Conservation (phyloP, 2,113 vertebrate species). For the Girardinichthys multiradiatus region DNA sequence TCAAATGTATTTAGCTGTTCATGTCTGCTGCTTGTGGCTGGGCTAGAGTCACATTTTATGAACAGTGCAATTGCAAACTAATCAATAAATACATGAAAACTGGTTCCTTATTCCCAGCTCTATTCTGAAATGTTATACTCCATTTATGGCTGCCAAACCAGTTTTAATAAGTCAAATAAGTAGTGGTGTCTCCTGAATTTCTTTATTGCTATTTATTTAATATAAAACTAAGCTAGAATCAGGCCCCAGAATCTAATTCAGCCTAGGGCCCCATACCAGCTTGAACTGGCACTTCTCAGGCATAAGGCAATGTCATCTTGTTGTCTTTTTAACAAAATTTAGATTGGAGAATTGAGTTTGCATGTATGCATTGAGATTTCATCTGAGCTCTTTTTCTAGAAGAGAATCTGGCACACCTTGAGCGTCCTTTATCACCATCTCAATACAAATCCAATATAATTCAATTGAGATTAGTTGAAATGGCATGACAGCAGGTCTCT, state of each 20-base stretch:
- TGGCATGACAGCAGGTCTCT: conserved; percentile 80
- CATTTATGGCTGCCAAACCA: neutral
- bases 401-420: conserved; percentile 52
- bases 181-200: neutral
- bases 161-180: neutral
- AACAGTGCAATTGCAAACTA: neutral
- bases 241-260: neutral
- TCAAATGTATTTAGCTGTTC: neutral
- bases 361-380: neutral
- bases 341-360: neutral
- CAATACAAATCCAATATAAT: conserved; percentile 77
- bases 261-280: neutral
- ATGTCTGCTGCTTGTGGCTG: neutral
- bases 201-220: neutral
- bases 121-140: neutral
- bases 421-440: conserved; percentile 70
- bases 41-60: neutral
- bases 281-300: neutral
- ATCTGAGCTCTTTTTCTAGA: neutral
- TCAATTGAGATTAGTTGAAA: conserved; percentile 80
- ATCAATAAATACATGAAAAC: neutral
- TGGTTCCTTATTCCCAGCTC: neutral
- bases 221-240: neutral
- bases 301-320: conserved; percentile 3
- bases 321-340: neutral